These are phyloP conservation scores for Catostomus latipinnis DNA, from an alignment of 2,797 vertebrate species.

Conservation along the genomic window DNA sequence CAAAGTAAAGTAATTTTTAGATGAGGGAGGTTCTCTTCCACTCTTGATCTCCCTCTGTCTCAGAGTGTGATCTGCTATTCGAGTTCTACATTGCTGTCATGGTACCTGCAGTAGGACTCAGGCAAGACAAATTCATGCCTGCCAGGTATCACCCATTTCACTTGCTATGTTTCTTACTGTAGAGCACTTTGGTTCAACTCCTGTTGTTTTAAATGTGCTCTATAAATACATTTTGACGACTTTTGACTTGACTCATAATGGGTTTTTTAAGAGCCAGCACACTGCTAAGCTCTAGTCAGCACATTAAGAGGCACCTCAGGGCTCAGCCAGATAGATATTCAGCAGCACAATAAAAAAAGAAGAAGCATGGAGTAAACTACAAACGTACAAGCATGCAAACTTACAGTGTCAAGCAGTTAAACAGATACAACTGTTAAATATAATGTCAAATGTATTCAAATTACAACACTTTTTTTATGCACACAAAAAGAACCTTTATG, in stretches of 20 bases:
- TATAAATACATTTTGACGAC: too few relatives aligned
- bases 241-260: slow-evolving; percentile 8
- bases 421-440: background rate
- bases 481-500: slow-evolving; percentile 1
- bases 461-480: background rate
- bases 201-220: too few relatives aligned
- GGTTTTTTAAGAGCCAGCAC: slow-evolving; percentile 40
- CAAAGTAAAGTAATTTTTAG: slow-evolving; percentile 35
- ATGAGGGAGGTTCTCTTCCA: slow-evolving; percentile 12
- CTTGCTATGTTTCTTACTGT: too few relatives aligned
- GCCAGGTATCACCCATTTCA: slow-evolving; percentile 49
- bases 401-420: slow-evolving; percentile 15
- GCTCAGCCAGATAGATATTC: slow-evolving; percentile 18
- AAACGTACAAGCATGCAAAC: background rate
- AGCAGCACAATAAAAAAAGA: slow-evolving; percentile 1
- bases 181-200: too few relatives aligned
- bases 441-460: background rate
- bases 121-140: slow-evolving; percentile 34
- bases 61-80: slow-evolving; percentile 42
- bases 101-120: slow-evolving; percentile 7
- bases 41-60: slow-evolving; percentile 8
- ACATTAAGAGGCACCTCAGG: slow-evolving; percentile 46
- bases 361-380: background rate
- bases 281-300: slow-evolving; percentile 28
- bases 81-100: slow-evolving; percentile 20